A percentile compares a stretch with the other conserved stretches of the same genome.
Conservation (phyloP, 2,113 vertebrate genomes). For the Notothenia rossii region DNA sequence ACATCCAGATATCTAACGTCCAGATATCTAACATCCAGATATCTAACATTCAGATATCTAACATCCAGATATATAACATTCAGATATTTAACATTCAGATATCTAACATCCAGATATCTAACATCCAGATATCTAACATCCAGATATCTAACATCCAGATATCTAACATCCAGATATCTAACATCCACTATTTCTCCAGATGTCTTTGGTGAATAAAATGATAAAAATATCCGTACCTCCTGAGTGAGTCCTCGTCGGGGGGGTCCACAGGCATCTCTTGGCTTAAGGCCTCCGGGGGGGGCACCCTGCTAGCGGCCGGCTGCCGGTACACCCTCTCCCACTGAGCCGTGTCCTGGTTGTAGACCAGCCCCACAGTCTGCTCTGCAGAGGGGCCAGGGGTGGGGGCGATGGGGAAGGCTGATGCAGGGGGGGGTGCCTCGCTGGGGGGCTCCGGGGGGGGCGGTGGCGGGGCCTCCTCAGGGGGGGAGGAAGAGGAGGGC, state of each 20-base stretch:
- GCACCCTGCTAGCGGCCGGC: slow-evolving; percentile 85
- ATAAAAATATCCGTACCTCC: slow-evolving; percentile 85
- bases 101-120: too few relatives aligned
- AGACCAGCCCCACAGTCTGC: slow-evolving; percentile 94
- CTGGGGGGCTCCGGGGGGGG: slow-evolving; percentile 87
- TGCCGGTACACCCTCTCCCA: slow-evolving; percentile 97
- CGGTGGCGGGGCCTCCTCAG: slow-evolving; percentile 81
- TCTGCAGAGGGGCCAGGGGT: slow-evolving; percentile 88
- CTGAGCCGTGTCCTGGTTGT: slow-evolving; percentile 97
- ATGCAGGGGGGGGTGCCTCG: slow-evolving; percentile 64
- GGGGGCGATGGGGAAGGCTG: slow-evolving; percentile 66
- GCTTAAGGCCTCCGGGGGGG: slow-evolving; percentile 96
- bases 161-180: too few relatives aligned
- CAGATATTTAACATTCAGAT: too few relatives aligned
- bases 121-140: too few relatives aligned
- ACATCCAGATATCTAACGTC: too few relatives aligned
- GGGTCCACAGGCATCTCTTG: slow-evolving; percentile 98
- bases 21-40: too few relatives aligned
- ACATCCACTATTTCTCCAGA: too few relatives aligned
- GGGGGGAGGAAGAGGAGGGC: slow-evolving; percentile 67
- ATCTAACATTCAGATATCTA: too few relatives aligned
- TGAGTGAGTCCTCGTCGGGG: slow-evolving; percentile 96
- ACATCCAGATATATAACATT: too few relatives aligned
- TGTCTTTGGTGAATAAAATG: too few relatives aligned
- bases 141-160: too few relatives aligned